Conservation (phyloP, 2,797 vertebrate genomes). For the Phalanger gymnotis region DNA sequence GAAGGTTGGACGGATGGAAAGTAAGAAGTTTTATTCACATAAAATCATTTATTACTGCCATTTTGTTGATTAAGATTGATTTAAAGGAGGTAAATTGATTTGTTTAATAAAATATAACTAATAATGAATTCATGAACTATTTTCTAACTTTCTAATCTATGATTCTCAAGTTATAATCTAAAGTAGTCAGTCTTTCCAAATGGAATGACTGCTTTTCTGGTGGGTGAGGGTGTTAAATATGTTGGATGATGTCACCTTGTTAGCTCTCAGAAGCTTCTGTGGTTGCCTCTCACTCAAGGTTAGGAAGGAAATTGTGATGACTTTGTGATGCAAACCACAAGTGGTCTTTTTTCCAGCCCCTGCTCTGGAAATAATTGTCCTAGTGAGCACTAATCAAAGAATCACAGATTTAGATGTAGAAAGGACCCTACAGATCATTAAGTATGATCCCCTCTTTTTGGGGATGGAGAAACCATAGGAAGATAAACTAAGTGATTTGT, state of each 20-base stretch:
- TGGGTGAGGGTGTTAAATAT: neutral
- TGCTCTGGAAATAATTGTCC: neutral
- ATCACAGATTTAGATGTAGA: neutral
- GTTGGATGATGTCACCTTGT: neutral
- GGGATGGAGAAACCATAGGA: neutral
- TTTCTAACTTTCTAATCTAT: neutral
- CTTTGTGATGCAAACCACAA: neutral
- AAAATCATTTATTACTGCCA: neutral
- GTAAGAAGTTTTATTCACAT: neutral
- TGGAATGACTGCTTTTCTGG: neutral
- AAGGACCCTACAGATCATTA: neutral
- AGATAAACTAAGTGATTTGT: neutral
- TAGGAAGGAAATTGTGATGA: neutral
- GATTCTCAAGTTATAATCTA: neutral
- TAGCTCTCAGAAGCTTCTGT: neutral
- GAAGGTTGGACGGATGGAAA: neutral
- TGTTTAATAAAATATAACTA: neutral
- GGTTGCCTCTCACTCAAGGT: neutral
- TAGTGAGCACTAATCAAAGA: neutral
- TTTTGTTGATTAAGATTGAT: neutral
- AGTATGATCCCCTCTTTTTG: neutral
- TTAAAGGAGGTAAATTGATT: neutral
- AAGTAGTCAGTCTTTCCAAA: neutral
- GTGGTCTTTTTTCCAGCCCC: neutral
- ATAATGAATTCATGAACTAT: neutral